Evolutionary conservation across 2,113 vertebrate genomes (phyloP).

Genomic region (Cephalopholis sonnerati): DNA sequence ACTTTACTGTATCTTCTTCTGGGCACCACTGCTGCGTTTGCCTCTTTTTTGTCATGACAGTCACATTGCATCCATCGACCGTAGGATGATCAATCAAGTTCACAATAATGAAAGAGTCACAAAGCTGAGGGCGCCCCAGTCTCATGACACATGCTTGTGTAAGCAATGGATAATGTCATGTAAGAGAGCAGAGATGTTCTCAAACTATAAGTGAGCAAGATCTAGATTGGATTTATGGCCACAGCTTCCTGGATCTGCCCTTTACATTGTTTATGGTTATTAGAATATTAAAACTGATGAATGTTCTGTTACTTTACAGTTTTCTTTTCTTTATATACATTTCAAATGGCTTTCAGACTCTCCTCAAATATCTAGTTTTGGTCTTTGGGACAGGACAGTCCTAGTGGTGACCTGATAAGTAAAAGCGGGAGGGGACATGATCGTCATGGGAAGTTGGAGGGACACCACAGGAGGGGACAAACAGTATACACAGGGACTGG

Average conservation of each 20-base stretch:
- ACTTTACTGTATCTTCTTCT: slow-evolving; percentile 11
- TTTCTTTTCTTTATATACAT: slow-evolving; percentile 15
- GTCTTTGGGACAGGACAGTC: not conserved
- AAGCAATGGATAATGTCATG: slow-evolving; percentile 20
- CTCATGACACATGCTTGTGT: slow-evolving; percentile 7
- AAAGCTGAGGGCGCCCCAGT: not conserved
- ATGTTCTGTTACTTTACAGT: not conserved
- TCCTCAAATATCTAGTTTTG: slow-evolving; percentile 1
- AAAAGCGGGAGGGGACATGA: slow-evolving; percentile 5
- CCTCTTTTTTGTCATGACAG: slow-evolving; percentile 24
- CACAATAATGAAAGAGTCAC: slow-evolving; percentile 44
- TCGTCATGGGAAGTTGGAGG: slow-evolving; percentile 23
- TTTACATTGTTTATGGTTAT: slow-evolving; percentile 4
- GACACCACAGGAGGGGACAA: slow-evolving; percentile 19
- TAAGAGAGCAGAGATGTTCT: not conserved
- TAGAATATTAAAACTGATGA: slow-evolving; percentile 15
- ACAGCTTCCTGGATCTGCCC: slow-evolving; percentile 10
- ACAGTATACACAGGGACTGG: slow-evolving; percentile 5
- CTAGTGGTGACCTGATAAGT: not conserved
- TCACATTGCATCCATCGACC: slow-evolving; percentile 27
- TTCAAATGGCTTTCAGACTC: slow-evolving; percentile 18
- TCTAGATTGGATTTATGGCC: slow-evolving; percentile 1
- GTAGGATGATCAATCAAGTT: slow-evolving; percentile 37
- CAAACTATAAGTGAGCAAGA: slow-evolving; percentile 2
- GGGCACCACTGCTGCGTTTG: slow-evolving; percentile 20